Percentiles rank a stretch among this genome's conserved stretches.
Evolutionary conservation across 2,888 invertebrate genomes (phyloP).

Genomic region (Eupithecia exiguata): DNA sequence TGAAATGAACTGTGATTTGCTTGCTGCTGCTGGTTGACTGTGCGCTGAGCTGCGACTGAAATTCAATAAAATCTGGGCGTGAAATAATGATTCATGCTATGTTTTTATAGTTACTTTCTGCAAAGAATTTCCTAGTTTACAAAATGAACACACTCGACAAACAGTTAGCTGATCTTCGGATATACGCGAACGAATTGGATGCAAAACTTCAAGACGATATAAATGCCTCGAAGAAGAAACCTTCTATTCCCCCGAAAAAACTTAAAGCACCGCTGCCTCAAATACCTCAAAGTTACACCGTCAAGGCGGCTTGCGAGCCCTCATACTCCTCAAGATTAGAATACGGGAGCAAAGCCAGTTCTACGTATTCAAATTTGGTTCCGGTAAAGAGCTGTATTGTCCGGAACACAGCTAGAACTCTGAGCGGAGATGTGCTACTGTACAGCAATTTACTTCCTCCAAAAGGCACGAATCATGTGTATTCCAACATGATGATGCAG

Average conservation of each 20-base stretch:
- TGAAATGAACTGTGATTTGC: too few relatives aligned
- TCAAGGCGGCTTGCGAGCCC: conserved; percentile 89
- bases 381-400: conserved; percentile 82
- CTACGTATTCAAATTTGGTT: conserved; percentile 79
- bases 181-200: conserved; percentile 79
- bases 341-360: conserved; percentile 75
- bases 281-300: conserved; percentile 91
- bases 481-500: conserved; percentile 77
- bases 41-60: too few relatives aligned
- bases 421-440: conserved; percentile 76
- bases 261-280: conserved; percentile 76
- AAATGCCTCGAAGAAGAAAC: conserved; percentile 77
- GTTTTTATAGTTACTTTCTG: conserved; percentile 8
- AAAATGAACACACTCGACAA: conserved; percentile 78
- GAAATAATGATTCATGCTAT: background rate
- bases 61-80: conserved; percentile 29
- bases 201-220: conserved; percentile 80
- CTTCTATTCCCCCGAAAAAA: conserved; percentile 79
- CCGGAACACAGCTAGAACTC: conserved; percentile 68
- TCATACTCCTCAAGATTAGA: conserved; percentile 90
- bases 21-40: too few relatives aligned
- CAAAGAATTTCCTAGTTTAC: conserved; percentile 17
- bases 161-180: conserved; percentile 76
- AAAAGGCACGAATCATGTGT: conserved; percentile 79
- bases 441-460: conserved; percentile 80